phyloP scores from a whole-genome alignment of 2,113 vertebrate genomes.

The Mormoops blainvillei region DNA sequence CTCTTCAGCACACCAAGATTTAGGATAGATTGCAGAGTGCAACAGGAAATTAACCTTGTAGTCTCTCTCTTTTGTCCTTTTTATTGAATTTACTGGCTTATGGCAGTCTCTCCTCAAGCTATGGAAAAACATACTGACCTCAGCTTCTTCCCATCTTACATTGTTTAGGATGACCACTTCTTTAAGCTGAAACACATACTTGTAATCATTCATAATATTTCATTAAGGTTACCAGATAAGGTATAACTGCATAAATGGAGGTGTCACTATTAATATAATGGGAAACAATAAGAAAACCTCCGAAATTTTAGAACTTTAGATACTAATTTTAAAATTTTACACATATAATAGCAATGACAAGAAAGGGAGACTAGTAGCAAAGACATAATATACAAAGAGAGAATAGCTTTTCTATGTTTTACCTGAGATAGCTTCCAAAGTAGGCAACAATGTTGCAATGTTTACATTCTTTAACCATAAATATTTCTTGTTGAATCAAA shows the following conservation, averaged over 20 bases:
- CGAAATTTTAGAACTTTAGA: background rate
- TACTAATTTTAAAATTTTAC: background rate
- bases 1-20: background rate
- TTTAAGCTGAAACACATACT: background rate
- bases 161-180: background rate
- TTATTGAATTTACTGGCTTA: background rate
- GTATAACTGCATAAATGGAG: background rate
- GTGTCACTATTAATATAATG: background rate
- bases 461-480: conserved; percentile 99
- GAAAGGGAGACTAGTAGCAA: background rate
- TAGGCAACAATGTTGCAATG: conserved; percentile 98
- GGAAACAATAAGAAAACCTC: background rate
- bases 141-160: background rate
- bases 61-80: background rate
- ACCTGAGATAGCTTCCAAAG: conserved; percentile 99
- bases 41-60: background rate
- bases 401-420: conserved; percentile 60
- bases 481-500: conserved; percentile 99
- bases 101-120: background rate
- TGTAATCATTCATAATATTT: conserved; percentile 1
- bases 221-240: background rate
- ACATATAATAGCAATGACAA: background rate
- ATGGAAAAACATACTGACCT: background rate
- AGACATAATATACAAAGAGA: background rate
- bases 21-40: background rate